Conservation (phyloP, 2,888 invertebrate genomes). For the Athripsodes cinereus region DNA sequence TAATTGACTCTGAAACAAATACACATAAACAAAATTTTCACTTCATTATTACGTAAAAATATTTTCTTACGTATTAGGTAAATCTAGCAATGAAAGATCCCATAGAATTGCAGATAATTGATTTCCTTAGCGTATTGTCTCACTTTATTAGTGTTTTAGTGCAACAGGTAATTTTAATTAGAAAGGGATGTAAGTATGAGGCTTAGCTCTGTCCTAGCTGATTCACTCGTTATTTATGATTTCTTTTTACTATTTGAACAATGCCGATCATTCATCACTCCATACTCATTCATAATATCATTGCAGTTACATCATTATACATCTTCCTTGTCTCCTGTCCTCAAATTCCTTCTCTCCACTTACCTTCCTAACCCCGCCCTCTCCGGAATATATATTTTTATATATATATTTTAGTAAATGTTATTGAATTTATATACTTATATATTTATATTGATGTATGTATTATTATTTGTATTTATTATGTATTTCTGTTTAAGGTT, state of each 20-base stretch:
- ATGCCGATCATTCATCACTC: slow-evolving; percentile 21
- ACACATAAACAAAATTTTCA: too few species aligned
- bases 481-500: slow-evolving; percentile 27
- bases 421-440: background rate
- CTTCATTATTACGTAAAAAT: too few species aligned
- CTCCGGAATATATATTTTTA: slow-evolving; percentile 7
- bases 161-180: too few species aligned
- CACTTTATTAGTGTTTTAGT: too few species aligned
- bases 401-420: background rate
- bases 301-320: slow-evolving; percentile 19
- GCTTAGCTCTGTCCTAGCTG: background rate
- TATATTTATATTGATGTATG: too few species aligned
- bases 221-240: background rate
- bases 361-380: slow-evolving; percentile 8
- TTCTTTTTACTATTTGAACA: slow-evolving; percentile 26
- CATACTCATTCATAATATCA: slow-evolving; percentile 13
- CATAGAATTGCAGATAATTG: too few species aligned
- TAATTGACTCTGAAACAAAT: too few species aligned
- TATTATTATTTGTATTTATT: slow-evolving; percentile 26
- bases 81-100: too few species aligned
- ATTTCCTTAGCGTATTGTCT: too few species aligned
- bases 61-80: too few species aligned
- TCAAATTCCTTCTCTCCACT: slow-evolving; percentile 5
- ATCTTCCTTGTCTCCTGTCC: slow-evolving; percentile 19
- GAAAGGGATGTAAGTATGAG: background rate